A percentile compares a stretch with the other conserved stretches of the same genome.
These are phyloP conservation scores for Sipunculus nudus DNA, from an alignment of 2,888 invertebrate genomes.

Conservation along the genomic window DNA sequence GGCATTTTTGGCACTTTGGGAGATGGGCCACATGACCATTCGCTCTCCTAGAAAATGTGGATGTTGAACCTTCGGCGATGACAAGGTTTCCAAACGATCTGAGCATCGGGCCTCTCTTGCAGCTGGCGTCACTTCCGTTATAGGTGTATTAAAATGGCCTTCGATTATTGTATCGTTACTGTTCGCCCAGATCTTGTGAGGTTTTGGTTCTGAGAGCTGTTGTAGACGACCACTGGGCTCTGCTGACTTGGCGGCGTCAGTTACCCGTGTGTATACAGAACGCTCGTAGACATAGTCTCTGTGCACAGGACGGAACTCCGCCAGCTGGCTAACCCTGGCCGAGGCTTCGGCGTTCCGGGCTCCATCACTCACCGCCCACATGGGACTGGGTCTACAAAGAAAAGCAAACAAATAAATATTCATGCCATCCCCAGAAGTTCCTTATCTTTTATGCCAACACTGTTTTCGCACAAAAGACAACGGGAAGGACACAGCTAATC, in stretches of 20 bases:
- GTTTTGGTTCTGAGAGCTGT: constrained; percentile 46
- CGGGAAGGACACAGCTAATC: too few relatives aligned
- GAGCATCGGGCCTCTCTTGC: constrained; percentile 45
- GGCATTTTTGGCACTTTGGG: constrained; percentile 49
- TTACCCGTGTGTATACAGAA: constrained; percentile 46
- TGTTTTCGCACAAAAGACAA: too few relatives aligned
- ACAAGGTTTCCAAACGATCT: constrained; percentile 47
- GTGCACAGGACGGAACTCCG: constrained; percentile 41
- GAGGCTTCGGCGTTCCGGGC: constrained; percentile 45
- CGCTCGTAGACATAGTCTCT: constrained; percentile 43
- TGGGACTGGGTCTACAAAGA: constrained; percentile 47
- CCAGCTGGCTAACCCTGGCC: constrained; percentile 43
- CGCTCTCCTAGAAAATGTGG: constrained; percentile 46
- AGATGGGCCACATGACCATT: constrained; percentile 51
- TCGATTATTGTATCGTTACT: constrained; percentile 43
- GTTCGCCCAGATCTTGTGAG: constrained; percentile 24
- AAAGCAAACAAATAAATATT: constrained; percentile 6
- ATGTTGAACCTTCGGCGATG: constrained; percentile 48
- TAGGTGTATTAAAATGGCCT: constrained; percentile 42
- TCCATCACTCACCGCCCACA: constrained; percentile 49
- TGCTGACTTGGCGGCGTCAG: constrained; percentile 37
- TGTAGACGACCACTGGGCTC: constrained; percentile 44
- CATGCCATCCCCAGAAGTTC: too few relatives aligned
- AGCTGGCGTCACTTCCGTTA: constrained; percentile 35
- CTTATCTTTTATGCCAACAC: too few relatives aligned